Percentiles rank a stretch among this genome's conserved stretches.
These are phyloP conservation scores for Platichthys stellatus DNA, from an alignment of 2,113 vertebrate species.

Conservation along the genomic window DNA sequence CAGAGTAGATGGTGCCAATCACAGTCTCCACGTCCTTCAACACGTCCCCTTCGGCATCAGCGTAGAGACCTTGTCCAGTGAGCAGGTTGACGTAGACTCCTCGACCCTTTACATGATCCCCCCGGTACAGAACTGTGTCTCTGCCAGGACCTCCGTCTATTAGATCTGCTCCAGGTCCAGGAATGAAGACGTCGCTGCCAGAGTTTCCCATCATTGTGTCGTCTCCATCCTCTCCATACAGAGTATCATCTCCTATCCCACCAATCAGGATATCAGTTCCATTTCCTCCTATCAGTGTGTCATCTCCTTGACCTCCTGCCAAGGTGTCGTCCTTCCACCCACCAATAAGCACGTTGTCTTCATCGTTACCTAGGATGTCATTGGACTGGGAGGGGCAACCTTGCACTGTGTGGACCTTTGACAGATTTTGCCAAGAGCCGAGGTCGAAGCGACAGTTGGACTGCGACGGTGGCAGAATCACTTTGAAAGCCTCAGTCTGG, in stretches of 20 bases:
- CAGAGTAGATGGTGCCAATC: conserved; percentile 63
- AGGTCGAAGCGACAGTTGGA: conserved; percentile 59
- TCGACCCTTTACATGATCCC: conserved; percentile 39
- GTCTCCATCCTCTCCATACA: conserved; percentile 65
- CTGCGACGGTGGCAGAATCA: conserved; percentile 36
- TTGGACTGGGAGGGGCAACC: conserved; percentile 58
- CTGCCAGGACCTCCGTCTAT: conserved; percentile 64
- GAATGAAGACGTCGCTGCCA: conserved; percentile 58
- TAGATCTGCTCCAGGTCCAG: conserved; percentile 63
- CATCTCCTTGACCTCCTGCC: conserved; percentile 63
- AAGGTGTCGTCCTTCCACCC: conserved; percentile 50
- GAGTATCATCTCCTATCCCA: conserved; percentile 59
- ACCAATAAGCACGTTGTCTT: conserved; percentile 55
- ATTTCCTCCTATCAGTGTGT: conserved; percentile 58
- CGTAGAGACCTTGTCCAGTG: conserved; percentile 46
- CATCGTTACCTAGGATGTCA: conserved; percentile 49
- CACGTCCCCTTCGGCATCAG: conserved; percentile 66
- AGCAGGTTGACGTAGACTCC: conserved; percentile 69
- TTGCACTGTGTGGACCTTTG: conserved; percentile 57
- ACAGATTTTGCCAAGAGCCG: conserved; percentile 48
- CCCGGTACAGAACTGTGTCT: conserved; percentile 65
- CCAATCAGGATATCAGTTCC: conserved; percentile 63
- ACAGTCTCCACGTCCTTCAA: conserved; percentile 68
- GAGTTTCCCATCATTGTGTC: conserved; percentile 61
- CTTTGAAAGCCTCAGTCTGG: conserved; percentile 59